Conservation (phyloP, 2,888 invertebrate genomes). For the Conistra vaccinii region DNA sequence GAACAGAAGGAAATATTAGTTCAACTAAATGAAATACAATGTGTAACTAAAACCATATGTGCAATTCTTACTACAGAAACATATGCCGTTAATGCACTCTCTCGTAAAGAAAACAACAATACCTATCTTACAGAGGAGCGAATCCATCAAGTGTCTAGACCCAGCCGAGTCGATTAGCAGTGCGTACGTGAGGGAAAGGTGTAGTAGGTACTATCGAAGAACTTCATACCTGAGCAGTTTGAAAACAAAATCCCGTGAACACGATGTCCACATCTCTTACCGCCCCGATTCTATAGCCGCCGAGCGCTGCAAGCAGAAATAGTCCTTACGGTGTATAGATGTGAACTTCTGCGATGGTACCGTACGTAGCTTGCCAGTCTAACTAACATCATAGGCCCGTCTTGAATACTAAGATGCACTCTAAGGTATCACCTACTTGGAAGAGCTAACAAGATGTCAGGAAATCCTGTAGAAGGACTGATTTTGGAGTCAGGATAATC, state of each 20-base stretch:
- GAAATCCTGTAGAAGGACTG: constrained; percentile 2
- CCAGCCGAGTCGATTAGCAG: constrained; percentile 54
- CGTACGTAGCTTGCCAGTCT: constrained; percentile 13
- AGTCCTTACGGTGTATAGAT: too few relatives aligned
- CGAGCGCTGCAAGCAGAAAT: too few relatives aligned
- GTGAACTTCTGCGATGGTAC: too few relatives aligned
- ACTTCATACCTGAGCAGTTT: too few relatives aligned
- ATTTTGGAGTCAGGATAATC: constrained; percentile 12
- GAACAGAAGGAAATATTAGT: background rate
- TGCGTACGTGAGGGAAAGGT: constrained; percentile 59
- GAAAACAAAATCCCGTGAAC: too few relatives aligned
- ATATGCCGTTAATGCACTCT: constrained; percentile 18
- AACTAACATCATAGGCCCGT: constrained; percentile 35
- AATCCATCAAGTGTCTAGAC: constrained; percentile 46
- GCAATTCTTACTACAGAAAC: background rate
- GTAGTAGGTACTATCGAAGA: too few relatives aligned
- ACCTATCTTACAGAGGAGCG: constrained; percentile 29
- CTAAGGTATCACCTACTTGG: constrained; percentile 43
- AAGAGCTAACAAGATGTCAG: constrained; percentile 48
- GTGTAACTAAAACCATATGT: background rate
- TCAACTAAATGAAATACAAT: background rate
- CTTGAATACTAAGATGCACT: constrained; percentile 48
- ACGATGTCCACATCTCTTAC: too few relatives aligned
- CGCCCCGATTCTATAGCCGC: too few relatives aligned
- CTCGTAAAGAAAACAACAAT: constrained; percentile 35